Evolutionary conservation across 2,888 invertebrate genomes (phyloP).

Genomic region (Napeogenes inachia): DNA sequence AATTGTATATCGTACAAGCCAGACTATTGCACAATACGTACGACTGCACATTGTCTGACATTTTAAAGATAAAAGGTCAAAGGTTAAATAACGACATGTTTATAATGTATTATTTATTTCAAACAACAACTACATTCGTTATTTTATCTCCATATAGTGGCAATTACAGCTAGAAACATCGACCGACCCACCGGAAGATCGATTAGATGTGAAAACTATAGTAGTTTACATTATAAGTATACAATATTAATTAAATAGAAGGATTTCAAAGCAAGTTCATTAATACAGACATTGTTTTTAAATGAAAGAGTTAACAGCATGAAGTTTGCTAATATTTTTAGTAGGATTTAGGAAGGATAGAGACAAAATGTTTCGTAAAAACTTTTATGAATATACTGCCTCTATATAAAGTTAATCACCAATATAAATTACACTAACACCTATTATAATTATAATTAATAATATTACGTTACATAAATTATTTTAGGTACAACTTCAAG

Average conservation of each 20-base stretch:
- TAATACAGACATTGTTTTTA: slow-evolving; percentile 11
- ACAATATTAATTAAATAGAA: slow-evolving; percentile 19
- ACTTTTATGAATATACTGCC: slow-evolving; percentile 24
- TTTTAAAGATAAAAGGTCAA: slow-evolving; percentile 6
- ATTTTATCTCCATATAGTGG: slow-evolving; percentile 36
- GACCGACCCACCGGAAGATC: slow-evolving; percentile 28
- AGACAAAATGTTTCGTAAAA: slow-evolving; percentile 20
- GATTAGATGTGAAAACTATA: slow-evolving; percentile 23
- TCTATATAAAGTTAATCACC: slow-evolving; percentile 35
- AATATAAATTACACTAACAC: slow-evolving; percentile 59
- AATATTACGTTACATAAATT: slow-evolving; percentile 53
- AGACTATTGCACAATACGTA: slow-evolving; percentile 1
- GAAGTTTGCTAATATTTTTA: slow-evolving; percentile 19
- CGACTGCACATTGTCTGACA: slow-evolving; percentile 7
- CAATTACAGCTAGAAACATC: slow-evolving; percentile 36
- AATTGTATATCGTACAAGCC: neutral
- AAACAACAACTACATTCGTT: slow-evolving; percentile 47
- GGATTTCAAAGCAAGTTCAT: slow-evolving; percentile 26
- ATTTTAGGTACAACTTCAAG: slow-evolving; percentile 42
- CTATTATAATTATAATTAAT: slow-evolving; percentile 47
- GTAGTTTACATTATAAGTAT: slow-evolving; percentile 17
- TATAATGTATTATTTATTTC: slow-evolving; percentile 43
- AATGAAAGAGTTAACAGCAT: slow-evolving; percentile 8
- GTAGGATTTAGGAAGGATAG: slow-evolving; percentile 11
- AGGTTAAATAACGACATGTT: slow-evolving; percentile 20